These are phyloP conservation scores for Sylvilagus floridanus DNA, from an alignment of 2,797 vertebrate species.

Conservation along the genomic window DNA sequence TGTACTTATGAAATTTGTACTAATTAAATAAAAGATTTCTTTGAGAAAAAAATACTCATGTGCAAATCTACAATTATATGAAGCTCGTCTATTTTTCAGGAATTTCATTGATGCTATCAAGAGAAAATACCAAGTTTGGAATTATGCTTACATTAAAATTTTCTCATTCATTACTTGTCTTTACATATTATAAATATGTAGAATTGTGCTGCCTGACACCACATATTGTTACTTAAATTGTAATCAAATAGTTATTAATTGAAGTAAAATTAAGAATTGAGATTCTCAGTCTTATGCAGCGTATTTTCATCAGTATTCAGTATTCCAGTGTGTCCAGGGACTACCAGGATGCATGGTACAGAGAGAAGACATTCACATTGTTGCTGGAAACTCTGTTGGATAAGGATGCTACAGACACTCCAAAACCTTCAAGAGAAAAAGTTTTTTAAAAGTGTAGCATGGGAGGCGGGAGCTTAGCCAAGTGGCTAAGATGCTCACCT, in stretches of 20 bases:
- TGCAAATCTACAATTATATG: background rate
- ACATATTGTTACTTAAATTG: background rate
- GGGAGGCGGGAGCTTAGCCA: no score
- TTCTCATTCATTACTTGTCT: background rate
- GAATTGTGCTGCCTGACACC: background rate
- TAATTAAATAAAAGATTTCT: no score
- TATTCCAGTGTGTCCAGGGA: background rate
- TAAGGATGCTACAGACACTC: background rate
- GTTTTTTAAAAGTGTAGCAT: background rate
- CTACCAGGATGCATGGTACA: no score
- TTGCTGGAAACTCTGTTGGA: background rate
- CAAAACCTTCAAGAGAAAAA: background rate
- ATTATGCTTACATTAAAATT: background rate
- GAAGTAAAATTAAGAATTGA: background rate
- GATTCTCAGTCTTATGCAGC: background rate
- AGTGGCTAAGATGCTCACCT: no score
- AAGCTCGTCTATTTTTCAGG: background rate
- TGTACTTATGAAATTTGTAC: no score
- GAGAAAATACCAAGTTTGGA: background rate
- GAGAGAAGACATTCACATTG: background rate
- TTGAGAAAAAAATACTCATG: background rate
- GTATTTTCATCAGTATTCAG: background rate
- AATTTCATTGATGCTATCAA: background rate
- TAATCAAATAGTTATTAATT: constrained; percentile 38
- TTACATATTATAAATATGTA: background rate